These are phyloP conservation scores for Tridacna crocea DNA, from an alignment of 2,888 invertebrate species.

Conservation along the genomic window DNA sequence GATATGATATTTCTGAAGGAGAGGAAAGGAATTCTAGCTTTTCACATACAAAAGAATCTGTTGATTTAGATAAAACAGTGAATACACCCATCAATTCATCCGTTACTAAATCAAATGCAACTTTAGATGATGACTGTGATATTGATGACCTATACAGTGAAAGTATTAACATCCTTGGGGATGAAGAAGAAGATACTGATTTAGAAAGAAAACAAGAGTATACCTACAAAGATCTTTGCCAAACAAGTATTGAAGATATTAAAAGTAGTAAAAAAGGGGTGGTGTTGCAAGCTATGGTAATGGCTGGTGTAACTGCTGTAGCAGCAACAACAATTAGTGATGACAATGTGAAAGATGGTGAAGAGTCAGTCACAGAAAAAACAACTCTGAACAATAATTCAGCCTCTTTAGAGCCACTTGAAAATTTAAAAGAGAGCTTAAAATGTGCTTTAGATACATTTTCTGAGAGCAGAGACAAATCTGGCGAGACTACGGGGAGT, in stretches of 20 bases:
- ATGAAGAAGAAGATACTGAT: background rate
- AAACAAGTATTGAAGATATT: slow-evolving; percentile 49
- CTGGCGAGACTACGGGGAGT: background rate
- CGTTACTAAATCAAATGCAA: background rate
- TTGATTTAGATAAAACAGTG: background rate
- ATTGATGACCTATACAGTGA: slow-evolving; percentile 44
- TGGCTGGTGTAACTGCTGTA: slow-evolving; percentile 58
- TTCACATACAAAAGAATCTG: background rate
- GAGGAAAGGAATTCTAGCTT: background rate
- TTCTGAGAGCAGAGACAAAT: background rate
- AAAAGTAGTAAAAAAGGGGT: slow-evolving; percentile 34
- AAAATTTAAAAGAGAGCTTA: background rate
- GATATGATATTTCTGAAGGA: background rate
- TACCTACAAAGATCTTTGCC: slow-evolving; percentile 35
- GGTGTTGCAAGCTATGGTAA: slow-evolving; percentile 51
- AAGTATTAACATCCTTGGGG: slow-evolving; percentile 31
- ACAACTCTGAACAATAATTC: background rate
- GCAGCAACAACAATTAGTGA: slow-evolving; percentile 51
- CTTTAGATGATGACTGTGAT: slow-evolving; percentile 36
- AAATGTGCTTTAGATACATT: background rate
- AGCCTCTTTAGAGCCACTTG: background rate
- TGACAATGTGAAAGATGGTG: slow-evolving; percentile 18
- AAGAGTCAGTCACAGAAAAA: background rate
- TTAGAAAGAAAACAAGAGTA: background rate
- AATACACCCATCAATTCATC: background rate